These are phyloP conservation scores for Lamellibrachia luymesi DNA, from an alignment of 1,140 invertebrate species.

Conservation along the genomic window DNA sequence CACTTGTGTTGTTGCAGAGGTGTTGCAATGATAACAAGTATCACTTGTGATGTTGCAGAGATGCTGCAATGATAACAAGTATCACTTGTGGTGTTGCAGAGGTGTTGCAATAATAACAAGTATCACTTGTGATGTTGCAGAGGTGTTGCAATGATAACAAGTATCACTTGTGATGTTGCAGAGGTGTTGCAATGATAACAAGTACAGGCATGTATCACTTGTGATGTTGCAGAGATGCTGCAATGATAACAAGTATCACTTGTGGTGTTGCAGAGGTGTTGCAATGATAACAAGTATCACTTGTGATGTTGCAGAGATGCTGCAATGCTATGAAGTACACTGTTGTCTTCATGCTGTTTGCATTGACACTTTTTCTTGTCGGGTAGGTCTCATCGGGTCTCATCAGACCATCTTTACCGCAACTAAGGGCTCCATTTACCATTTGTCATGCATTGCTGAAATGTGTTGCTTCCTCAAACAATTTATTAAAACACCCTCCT, in stretches of 20 bases:
- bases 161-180: slow-evolving; percentile 21
- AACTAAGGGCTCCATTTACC: too few relatives aligned
- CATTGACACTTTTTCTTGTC: slow-evolving; percentile 49
- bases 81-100: too few relatives aligned
- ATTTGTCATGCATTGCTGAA: too few relatives aligned
- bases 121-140: neutral
- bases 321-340: slow-evolving; percentile 56
- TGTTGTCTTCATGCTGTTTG: slow-evolving; percentile 52
- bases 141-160: neutral
- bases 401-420: too few relatives aligned
- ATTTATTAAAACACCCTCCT: too few relatives aligned
- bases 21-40: neutral
- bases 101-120: neutral
- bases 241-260: neutral
- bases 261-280: neutral
- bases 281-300: too few relatives aligned
- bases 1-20: neutral
- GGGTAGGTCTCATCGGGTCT: slow-evolving; percentile 43
- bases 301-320: slow-evolving; percentile 43
- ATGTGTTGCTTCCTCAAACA: too few relatives aligned
- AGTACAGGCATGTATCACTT: neutral
- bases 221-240: slow-evolving; percentile 19
- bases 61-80: too few relatives aligned
- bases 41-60: neutral
- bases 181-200: neutral